A percentile compares a stretch with the other conserved stretches of the same genome.
Conservation (phyloP, 1,140 invertebrate genomes). For the Bombus fervidus region DNA sequence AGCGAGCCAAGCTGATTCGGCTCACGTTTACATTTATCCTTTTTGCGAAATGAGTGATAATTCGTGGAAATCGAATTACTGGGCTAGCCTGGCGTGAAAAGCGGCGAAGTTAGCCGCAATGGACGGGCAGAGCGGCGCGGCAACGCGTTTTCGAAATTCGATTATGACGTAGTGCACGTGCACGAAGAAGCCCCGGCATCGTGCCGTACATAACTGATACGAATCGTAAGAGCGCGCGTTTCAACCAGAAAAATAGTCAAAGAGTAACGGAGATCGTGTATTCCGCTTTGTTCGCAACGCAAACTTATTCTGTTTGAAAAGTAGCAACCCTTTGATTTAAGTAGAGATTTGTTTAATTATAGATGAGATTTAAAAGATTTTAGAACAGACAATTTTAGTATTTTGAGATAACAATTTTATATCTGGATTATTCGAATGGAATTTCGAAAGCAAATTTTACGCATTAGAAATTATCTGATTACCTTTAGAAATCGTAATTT, state of each 20-base stretch:
- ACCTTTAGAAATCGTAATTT: too few relatives aligned
- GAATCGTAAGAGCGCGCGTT: slow-evolving; percentile 56
- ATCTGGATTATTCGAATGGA: too few relatives aligned
- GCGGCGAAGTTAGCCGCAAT: slow-evolving; percentile 74
- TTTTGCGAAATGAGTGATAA: slow-evolving; percentile 79
- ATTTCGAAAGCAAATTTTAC: too few relatives aligned
- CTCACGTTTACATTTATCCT: slow-evolving; percentile 78
- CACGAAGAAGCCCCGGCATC: slow-evolving; percentile 62
- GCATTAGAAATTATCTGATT: too few relatives aligned
- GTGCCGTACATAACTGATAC: slow-evolving; percentile 74
- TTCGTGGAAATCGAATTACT: slow-evolving; percentile 78
- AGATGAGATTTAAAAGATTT: too few relatives aligned
- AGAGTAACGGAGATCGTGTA: not conserved
- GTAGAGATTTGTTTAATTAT: too few relatives aligned
- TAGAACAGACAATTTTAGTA: too few relatives aligned
- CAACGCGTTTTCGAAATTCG: slow-evolving; percentile 75
- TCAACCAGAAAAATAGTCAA: slow-evolving; percentile 59
- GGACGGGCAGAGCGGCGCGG: slow-evolving; percentile 60
- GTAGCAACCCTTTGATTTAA: too few relatives aligned
- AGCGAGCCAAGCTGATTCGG: slow-evolving; percentile 57
- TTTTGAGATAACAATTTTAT: too few relatives aligned
- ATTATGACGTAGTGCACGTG: slow-evolving; percentile 72
- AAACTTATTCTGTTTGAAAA: too few relatives aligned
- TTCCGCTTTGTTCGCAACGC: too few relatives aligned
- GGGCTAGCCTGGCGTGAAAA: slow-evolving; percentile 75